phyloP scores from a whole-genome alignment of 2,888 invertebrate species.

The Melieria picta region DNA sequence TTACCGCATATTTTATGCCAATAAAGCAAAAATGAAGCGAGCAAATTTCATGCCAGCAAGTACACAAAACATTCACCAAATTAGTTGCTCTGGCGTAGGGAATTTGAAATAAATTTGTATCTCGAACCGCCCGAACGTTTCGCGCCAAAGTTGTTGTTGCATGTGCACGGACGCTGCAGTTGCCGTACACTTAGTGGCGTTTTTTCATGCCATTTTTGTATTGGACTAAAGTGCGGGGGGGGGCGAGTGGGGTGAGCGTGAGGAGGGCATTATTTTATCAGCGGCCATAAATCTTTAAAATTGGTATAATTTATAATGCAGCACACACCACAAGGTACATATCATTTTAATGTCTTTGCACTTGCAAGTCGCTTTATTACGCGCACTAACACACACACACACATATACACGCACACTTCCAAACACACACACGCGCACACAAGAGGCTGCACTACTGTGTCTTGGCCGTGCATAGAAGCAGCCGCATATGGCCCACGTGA shows the following conservation, averaged over 20 bases:
- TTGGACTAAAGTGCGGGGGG: too few relatives aligned
- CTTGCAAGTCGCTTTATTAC: conserved; percentile 31
- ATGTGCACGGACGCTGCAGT: conserved; percentile 5
- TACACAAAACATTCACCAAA: too few relatives aligned
- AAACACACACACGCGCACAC: too few relatives aligned
- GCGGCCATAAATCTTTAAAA: conserved; percentile 38
- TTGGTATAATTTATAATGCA: conserved; percentile 35
- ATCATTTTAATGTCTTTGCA: conserved; percentile 34
- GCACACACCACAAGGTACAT: conserved; percentile 32
- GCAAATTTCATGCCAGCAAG: too few relatives aligned
- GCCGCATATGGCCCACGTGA: too few relatives aligned
- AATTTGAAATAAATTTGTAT: too few relatives aligned
- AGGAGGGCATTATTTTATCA: conserved; percentile 31
- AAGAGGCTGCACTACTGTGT: conserved; percentile 25
- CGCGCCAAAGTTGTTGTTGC: neutral
- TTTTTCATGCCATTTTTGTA: too few relatives aligned
- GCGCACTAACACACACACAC: neutral
- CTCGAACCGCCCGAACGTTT: too few relatives aligned
- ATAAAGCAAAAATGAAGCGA: too few relatives aligned
- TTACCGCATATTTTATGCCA: too few relatives aligned
- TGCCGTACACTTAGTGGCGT: neutral
- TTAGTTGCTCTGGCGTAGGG: too few relatives aligned
- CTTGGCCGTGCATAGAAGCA: neutral
- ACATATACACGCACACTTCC: neutral
- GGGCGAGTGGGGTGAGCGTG: too few relatives aligned